A percentile compares a stretch with the other conserved stretches of the same genome.
phyloP scores from a whole-genome alignment of 1,140 invertebrate genomes.

The Neoseiulus cucumeris region DNA sequence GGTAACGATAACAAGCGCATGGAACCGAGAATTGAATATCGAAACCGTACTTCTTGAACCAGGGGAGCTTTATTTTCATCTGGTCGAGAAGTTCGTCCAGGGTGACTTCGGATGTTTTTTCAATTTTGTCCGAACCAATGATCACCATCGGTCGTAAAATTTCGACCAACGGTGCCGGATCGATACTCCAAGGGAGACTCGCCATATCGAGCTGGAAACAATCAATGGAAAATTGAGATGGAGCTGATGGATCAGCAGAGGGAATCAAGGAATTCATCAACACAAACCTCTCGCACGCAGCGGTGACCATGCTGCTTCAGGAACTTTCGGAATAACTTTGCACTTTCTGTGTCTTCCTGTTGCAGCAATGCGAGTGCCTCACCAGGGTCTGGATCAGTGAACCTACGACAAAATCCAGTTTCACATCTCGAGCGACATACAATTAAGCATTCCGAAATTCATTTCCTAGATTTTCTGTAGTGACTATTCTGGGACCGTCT shows the following conservation, averaged over 20 bases:
- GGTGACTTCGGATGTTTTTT: neutral
- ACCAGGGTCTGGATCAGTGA: constrained; percentile 16
- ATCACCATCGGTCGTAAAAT: constrained; percentile 31
- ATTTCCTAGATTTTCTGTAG: too few species aligned
- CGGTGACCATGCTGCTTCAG: constrained; percentile 48
- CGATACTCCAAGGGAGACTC: constrained; percentile 42
- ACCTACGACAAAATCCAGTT: neutral
- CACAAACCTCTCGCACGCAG: constrained; percentile 37
- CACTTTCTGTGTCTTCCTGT: constrained; percentile 31
- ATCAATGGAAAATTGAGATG: neutral
- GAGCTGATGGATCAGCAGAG: neutral
- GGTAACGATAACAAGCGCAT: too few species aligned
- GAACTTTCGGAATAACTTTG: constrained; percentile 36
- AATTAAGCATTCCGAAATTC: too few species aligned
- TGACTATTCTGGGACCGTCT: too few species aligned
- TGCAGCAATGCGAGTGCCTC: constrained; percentile 38
- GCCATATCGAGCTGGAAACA: constrained; percentile 37
- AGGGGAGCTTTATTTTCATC: neutral
- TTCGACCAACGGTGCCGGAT: constrained; percentile 38
- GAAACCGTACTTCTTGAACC: neutral
- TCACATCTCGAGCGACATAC: too few species aligned
- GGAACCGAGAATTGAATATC: too few species aligned
- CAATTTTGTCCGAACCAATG: neutral
- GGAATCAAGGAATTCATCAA: too few species aligned
- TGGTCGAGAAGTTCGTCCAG: neutral